These are phyloP conservation scores for Carcina quercana DNA, from an alignment of 2,888 invertebrate species.

Conservation along the genomic window DNA sequence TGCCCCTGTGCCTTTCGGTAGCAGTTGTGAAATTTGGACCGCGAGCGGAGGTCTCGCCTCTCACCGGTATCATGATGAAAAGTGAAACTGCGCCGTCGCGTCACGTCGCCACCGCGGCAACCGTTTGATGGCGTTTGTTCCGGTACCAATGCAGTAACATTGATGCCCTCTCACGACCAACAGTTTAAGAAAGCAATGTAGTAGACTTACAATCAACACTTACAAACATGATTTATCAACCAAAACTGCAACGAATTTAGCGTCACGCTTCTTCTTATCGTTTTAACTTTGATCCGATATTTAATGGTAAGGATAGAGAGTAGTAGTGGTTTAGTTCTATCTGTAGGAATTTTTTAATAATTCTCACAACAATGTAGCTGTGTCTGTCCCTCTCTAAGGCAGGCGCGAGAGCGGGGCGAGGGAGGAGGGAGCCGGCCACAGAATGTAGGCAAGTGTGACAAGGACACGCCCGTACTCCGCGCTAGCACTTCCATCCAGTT, in stretches of 20 bases:
- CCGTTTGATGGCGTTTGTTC: slow-evolving; percentile 59
- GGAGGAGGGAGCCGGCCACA: slow-evolving; percentile 54
- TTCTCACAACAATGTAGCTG: slow-evolving; percentile 57
- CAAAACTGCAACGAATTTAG: slow-evolving; percentile 6
- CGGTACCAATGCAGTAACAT: slow-evolving; percentile 39
- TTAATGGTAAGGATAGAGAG: too few relatives aligned
- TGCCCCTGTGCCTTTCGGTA: slow-evolving; percentile 43
- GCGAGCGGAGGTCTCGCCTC: slow-evolving; percentile 62
- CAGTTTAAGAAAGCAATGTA: slow-evolving; percentile 1
- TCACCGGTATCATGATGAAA: slow-evolving; percentile 67
- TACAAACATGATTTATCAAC: too few relatives aligned
- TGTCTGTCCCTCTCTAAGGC: slow-evolving; percentile 56
- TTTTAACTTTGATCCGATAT: too few relatives aligned
- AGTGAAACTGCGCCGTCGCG: slow-evolving; percentile 65
- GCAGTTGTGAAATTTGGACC: slow-evolving; percentile 67
- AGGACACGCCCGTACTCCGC: slow-evolving; percentile 72
- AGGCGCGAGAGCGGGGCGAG: slow-evolving; percentile 37
- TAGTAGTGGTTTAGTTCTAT: too few relatives aligned
- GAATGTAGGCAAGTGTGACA: slow-evolving; percentile 75
- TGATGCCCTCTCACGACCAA: slow-evolving; percentile 5
- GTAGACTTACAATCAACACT: neutral
- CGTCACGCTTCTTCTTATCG: too few relatives aligned
- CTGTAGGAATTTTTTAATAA: slow-evolving; percentile 45
- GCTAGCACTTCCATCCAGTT: slow-evolving; percentile 73
- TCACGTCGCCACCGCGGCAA: slow-evolving; percentile 50